phyloP scores from a whole-genome alignment of 1,140 invertebrate genomes.

The Zophobas atratus region DNA sequence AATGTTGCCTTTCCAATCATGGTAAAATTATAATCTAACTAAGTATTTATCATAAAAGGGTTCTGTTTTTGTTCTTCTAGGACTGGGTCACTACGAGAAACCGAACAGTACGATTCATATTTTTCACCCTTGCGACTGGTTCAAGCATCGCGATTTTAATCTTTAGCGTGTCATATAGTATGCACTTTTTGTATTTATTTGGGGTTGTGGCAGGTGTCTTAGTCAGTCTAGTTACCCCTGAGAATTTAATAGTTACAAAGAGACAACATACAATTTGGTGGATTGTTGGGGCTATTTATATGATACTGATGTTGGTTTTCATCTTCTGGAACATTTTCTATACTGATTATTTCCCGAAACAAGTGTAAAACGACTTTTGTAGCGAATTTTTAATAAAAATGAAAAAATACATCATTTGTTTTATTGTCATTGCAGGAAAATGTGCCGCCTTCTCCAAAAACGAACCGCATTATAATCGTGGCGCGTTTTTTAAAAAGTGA shows the following conservation, averaged over 20 bases:
- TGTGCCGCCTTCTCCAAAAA: too few relatives aligned
- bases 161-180: slow-evolving; percentile 88
- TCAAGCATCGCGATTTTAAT: slow-evolving; percentile 84
- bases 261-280: slow-evolving; percentile 91
- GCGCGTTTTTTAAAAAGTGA: too few relatives aligned
- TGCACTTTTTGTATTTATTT: slow-evolving; percentile 81
- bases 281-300: slow-evolving; percentile 66
- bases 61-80: slow-evolving; percentile 66
- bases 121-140: slow-evolving; percentile 81
- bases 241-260: slow-evolving; percentile 88
- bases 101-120: slow-evolving; percentile 83
- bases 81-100: slow-evolving; percentile 96
- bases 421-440: too few relatives aligned
- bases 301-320: slow-evolving; percentile 3
- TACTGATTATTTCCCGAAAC: slow-evolving; percentile 31
- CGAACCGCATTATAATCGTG: too few relatives aligned
- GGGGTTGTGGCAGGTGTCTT: slow-evolving; percentile 89
- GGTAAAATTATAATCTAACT: slow-evolving; percentile 70
- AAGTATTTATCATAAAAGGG: too few relatives aligned
- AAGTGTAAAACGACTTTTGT: background rate
- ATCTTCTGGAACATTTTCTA: slow-evolving; percentile 31
- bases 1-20: slow-evolving; percentile 96
- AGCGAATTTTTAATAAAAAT: too few relatives aligned
- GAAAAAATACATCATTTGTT: too few relatives aligned
- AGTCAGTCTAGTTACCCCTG: slow-evolving; percentile 91